These are phyloP conservation scores for Dysidea cf. avara DNA, from an alignment of 37 sponge, comb jelly and placozoan species.

Conservation along the genomic window DNA sequence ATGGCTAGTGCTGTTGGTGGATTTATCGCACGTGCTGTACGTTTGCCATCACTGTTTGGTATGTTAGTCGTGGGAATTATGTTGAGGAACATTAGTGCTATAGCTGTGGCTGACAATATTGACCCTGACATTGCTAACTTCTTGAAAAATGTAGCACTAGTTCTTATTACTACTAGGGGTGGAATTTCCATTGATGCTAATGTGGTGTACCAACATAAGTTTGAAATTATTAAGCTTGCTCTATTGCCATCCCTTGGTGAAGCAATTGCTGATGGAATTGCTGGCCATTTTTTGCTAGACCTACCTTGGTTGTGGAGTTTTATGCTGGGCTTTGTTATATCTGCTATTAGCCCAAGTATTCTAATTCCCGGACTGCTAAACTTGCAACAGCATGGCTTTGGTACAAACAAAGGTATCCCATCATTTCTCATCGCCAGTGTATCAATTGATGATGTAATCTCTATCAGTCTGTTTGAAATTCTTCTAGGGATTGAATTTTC, in stretches of 20 bases:
- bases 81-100: conserved; percentile 63
- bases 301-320: conserved; percentile 83
- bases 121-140: conserved; percentile 50
- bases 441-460: conserved; percentile 85
- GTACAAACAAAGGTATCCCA: conserved; percentile 67
- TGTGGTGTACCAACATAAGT: conserved; percentile 53
- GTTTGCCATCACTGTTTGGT: conserved; percentile 83
- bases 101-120: conserved; percentile 54
- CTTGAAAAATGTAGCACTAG: conserved; percentile 72
- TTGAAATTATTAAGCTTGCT: conserved; percentile 65
- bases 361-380: conserved; percentile 71
- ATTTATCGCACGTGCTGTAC: conserved; percentile 54
- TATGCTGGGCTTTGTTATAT: conserved; percentile 73
- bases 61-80: conserved; percentile 93
- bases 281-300: conserved; percentile 51
- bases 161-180: conserved; percentile 78
- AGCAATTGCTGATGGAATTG: conserved; percentile 55
- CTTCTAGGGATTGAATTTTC: conserved; percentile 80
- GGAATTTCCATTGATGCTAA: conserved; percentile 75
- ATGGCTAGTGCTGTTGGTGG: conserved; percentile 56
- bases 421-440: conserved; percentile 87
- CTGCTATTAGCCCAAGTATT: conserved; percentile 91
- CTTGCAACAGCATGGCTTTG: conserved; percentile 69
- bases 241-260: conserved; percentile 79
- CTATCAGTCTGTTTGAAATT: conserved; percentile 84